A percentile compares a stretch with the other conserved stretches of the same genome.
Conservation (phyloP, 2,888 invertebrate species). For the Lasius fuliginosus region DNA sequence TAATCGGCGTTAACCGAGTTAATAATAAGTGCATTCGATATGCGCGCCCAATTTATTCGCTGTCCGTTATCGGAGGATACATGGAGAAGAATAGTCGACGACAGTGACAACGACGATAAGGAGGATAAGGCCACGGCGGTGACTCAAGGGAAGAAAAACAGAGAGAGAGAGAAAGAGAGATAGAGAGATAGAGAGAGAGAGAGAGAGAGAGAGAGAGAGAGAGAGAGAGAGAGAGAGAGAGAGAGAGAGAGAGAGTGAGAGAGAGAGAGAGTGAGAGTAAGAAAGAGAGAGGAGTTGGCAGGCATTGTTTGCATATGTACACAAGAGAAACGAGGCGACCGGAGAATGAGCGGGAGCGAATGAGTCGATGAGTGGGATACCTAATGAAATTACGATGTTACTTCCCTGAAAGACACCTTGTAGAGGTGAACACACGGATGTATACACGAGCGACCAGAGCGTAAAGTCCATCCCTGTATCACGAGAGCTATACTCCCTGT, state of each 20-base stretch:
- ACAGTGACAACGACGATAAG: not conserved
- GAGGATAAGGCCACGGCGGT: not conserved
- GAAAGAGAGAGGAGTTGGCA: not conserved
- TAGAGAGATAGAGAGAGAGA: not conserved
- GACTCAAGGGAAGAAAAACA: not conserved
- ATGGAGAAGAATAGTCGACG: not conserved
- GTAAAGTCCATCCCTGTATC: conserved; percentile 62
- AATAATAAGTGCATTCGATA: conserved; percentile 64
- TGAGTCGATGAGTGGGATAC: conserved; percentile 52
- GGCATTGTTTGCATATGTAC: conserved; percentile 36
- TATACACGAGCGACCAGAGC: conserved; percentile 54
- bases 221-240: not conserved
- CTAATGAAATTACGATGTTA: conserved; percentile 79
- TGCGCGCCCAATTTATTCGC: conserved; percentile 47
- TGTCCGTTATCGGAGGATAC: conserved; percentile 3
- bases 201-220: not conserved
- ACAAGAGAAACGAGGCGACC: not conserved
- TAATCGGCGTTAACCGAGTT: conserved; percentile 69
- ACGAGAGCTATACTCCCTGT: conserved; percentile 7
- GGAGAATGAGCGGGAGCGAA: conserved; percentile 27
- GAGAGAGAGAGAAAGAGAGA: not conserved
- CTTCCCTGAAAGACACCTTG: conserved; percentile 75
- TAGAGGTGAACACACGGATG: conserved; percentile 48
- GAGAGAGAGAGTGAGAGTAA: no score
- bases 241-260: not conserved